Base-by-base conservation (phyloP, 2,113 vertebrate species). In the Meles meles region DNA sequence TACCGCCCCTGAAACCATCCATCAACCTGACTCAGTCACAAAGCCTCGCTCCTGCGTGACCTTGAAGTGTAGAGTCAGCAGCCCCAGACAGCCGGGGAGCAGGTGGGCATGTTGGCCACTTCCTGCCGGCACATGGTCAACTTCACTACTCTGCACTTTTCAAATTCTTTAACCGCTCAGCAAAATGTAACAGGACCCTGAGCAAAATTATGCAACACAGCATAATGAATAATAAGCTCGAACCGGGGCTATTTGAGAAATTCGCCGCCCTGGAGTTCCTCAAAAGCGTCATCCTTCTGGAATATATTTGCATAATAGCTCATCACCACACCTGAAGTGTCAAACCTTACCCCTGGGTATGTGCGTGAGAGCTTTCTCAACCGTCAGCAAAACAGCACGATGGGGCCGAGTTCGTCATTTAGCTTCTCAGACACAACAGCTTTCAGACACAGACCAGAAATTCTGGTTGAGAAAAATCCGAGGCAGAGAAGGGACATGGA, bases 161-260 rank as follows among this genome's bases (percentile, higher is more conserved):
- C 77, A 86, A 79, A 90, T 39, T 71, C 69, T 86, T 92, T 65
- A 69, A 63, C 71, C n/a, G 83, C 61, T 98, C 89, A 93, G 97
- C 95, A 96, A 59, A 86, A 89, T 29, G 59, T 42, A 87, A 59
- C 39, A 10, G 92, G 74, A 55, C 52, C 20, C 67, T 20, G 34
- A n/a, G 79, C 81, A 77, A 67, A 91, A 93, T 42, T 80, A 91
- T 37, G 61, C 77, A 74, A 23, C 4, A 2, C 17, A 39, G 91
- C 29, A 27, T 25, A 42, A 63, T 49, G 82, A 55, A 39, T 49
- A 80, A 57, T 27, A 59, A 77, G 65, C 44, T 85, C 59, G n/a
- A 85, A 23, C 39, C 17, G 2, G 72, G 0, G 49, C 37, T 86
- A 25, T 63, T 17, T 29, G 79, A 85, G 80, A 96, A 92, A 93